Conservation (phyloP, 2,888 invertebrate species). For the Agrochola lota region DNA sequence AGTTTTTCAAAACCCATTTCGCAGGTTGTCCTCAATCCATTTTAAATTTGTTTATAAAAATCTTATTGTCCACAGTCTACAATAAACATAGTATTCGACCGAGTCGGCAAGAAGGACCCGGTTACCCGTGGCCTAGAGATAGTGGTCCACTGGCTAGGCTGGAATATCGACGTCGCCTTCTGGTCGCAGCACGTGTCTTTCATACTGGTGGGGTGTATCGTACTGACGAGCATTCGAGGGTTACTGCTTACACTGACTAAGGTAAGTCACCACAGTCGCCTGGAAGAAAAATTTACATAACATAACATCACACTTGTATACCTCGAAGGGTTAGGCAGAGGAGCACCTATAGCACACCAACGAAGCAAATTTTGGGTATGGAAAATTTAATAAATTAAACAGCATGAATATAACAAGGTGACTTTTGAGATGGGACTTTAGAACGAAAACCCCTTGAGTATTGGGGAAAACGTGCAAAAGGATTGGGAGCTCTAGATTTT, state of each 20-base stretch:
- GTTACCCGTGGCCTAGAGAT: conserved; percentile 99
- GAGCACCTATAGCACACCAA: too few relatives aligned
- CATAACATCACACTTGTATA: too few relatives aligned
- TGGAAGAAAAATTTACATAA: too few relatives aligned
- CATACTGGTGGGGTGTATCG: conserved; percentile 98
- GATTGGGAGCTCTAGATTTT: too few relatives aligned
- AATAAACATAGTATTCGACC: conserved; percentile 99
- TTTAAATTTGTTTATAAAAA: too few relatives aligned
- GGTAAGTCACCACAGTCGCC: conserved; percentile 78
- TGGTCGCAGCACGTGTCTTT: conserved; percentile 99
- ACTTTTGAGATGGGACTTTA: too few relatives aligned
- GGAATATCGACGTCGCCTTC: conserved; percentile 98
- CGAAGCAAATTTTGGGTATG: too few relatives aligned
- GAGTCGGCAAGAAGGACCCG: conserved; percentile 99
- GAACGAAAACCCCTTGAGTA: too few relatives aligned
- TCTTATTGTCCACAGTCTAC: conserved; percentile 93
- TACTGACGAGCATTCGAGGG: conserved; percentile 99
- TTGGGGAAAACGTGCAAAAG: too few relatives aligned
- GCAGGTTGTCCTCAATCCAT: not conserved
- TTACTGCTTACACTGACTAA: conserved; percentile 98
- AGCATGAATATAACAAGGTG: too few relatives aligned
- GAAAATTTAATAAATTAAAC: too few relatives aligned
- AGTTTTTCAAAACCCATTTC: not conserved
- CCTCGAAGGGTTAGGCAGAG: too few relatives aligned
- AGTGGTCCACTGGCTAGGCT: conserved; percentile 98